Evolutionary conservation across 2,888 invertebrate species (phyloP).

Genomic region (Ctenicera cuprea): DNA sequence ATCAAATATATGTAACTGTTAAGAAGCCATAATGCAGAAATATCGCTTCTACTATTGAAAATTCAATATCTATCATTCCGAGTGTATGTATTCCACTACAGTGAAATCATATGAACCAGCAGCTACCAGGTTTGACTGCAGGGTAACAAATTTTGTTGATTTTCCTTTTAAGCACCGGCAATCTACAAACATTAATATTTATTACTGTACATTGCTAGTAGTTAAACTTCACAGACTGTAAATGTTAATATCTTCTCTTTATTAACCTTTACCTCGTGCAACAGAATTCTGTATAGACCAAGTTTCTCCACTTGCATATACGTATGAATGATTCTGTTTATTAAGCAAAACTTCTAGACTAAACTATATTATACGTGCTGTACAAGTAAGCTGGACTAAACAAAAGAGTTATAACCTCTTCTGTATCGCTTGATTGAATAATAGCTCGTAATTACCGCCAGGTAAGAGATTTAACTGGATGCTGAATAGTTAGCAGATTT

Average conservation of each 20-base stretch:
- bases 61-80: too few relatives aligned
- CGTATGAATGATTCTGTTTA: constrained; percentile 4
- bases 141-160: background rate
- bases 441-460: too few relatives aligned
- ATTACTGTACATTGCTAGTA: background rate
- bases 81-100: too few relatives aligned
- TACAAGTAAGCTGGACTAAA: background rate
- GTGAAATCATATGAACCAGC: too few relatives aligned
- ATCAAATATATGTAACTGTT: too few relatives aligned
- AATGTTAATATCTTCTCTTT: constrained; percentile 17
- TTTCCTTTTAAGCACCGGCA: background rate
- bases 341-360: background rate
- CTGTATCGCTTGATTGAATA: too few relatives aligned
- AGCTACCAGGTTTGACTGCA: too few relatives aligned
- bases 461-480: too few relatives aligned
- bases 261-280: background rate
- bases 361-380: background rate
- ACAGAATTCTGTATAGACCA: constrained; percentile 3
- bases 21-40: too few relatives aligned
- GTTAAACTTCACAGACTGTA: constrained; percentile 13
- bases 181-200: constrained; percentile 1
- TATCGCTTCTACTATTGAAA: too few relatives aligned
- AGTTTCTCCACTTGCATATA: background rate
- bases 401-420: background rate
- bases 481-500: too few relatives aligned